Percentiles rank a stretch among this genome's conserved stretches.
Evolutionary conservation across 2,113 vertebrate species (phyloP).

Genomic region (Gymnogyps californianus): DNA sequence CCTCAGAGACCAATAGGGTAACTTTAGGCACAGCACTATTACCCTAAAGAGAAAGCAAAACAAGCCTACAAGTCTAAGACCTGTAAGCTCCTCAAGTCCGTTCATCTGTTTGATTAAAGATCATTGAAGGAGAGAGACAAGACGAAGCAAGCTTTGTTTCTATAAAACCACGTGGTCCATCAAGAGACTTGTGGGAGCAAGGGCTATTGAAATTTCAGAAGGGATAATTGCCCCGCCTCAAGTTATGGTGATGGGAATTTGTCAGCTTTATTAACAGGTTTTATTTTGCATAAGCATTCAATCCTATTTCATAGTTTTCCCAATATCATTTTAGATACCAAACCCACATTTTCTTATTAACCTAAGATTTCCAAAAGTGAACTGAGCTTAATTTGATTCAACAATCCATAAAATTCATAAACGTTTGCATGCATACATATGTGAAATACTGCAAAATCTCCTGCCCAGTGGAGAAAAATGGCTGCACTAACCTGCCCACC

Average conservation of each 20-base stretch:
- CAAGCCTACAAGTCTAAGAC: neutral
- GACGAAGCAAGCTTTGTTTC: neutral
- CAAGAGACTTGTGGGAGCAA: neutral
- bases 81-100: neutral
- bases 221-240: neutral
- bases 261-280: neutral
- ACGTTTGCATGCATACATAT: fast-evolving
- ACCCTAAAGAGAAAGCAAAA: neutral
- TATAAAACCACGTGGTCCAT: neutral
- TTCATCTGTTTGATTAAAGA: neutral
- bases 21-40: neutral
- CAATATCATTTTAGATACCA: neutral
- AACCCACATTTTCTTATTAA: neutral
- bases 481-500: fast-evolving
- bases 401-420: neutral
- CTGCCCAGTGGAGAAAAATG: fast-evolving
- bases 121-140: neutral
- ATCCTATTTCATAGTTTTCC: neutral
- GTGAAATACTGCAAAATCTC: neutral
- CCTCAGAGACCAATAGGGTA: neutral
- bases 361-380: neutral
- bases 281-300: neutral
- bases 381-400: neutral
- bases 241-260: neutral
- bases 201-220: neutral